phyloP scores from a whole-genome alignment of 2,888 invertebrate genomes.

The Trileptium ribeirensis region DNA sequence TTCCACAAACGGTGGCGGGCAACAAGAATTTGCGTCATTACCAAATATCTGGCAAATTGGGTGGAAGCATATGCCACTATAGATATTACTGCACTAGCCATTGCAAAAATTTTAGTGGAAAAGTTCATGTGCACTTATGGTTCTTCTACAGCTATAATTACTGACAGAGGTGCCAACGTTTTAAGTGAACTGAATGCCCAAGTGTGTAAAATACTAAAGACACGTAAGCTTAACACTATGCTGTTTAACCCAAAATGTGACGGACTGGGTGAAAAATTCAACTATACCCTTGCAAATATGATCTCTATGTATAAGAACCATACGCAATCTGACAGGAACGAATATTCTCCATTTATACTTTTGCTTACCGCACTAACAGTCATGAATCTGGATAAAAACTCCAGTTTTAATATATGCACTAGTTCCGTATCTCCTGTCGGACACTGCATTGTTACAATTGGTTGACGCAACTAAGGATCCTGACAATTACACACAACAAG shows the following conservation, averaged over 20 bases:
- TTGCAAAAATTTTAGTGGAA: too few species aligned
- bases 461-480: neutral
- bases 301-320: conserved; percentile 36
- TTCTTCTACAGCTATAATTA: too few species aligned
- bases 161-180: too few species aligned
- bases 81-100: too few species aligned
- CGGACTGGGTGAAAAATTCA: conserved; percentile 38
- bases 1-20: too few species aligned
- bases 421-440: neutral
- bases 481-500: neutral
- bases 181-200: too few species aligned
- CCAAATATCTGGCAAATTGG: too few species aligned
- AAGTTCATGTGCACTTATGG: too few species aligned
- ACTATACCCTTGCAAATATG: conserved; percentile 37
- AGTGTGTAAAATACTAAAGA: too few species aligned
- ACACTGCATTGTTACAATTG: neutral
- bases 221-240: conserved; percentile 27
- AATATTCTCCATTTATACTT: neutral
- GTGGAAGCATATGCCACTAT: too few species aligned
- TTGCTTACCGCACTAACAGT: neutral
- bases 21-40: too few species aligned
- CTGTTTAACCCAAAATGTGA: conserved; percentile 27
- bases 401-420: neutral
- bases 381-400: neutral
- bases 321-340: conserved; percentile 26